phyloP scores from a whole-genome alignment of 2,797 vertebrate species.

The Semotilus atromaculatus region DNA sequence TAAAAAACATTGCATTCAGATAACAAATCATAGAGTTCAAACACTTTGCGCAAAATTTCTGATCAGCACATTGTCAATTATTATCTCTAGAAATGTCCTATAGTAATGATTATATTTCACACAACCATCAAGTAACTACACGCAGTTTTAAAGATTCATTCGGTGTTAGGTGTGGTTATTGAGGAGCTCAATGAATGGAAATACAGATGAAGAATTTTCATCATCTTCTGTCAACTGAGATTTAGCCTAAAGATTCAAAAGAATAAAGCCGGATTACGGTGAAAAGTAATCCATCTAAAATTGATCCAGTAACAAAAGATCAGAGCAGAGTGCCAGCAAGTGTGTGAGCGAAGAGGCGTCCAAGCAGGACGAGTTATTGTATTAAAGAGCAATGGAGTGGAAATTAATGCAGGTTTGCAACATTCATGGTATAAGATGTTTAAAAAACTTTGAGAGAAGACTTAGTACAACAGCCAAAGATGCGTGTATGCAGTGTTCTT shows the following conservation, averaged over 20 bases:
- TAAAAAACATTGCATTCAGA: background rate
- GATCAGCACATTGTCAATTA: background rate
- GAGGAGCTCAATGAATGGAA: slow-evolving; percentile 21
- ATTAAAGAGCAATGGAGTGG: background rate
- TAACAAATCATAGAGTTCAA: slow-evolving; percentile 4
- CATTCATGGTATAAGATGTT: background rate
- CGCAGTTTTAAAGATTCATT: slow-evolving; percentile 24
- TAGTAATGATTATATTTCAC: slow-evolving; percentile 37
- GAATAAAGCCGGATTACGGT: slow-evolving; percentile 51
- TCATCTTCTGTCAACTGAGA: slow-evolving; percentile 47
- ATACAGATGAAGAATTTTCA: slow-evolving; percentile 16
- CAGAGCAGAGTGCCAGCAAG: slow-evolving; percentile 7
- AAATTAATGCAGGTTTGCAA: background rate
- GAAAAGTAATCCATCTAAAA: slow-evolving; percentile 48
- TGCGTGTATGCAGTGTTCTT: background rate
- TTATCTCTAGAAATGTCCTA: slow-evolving; percentile 12
- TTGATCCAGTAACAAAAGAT: slow-evolving; percentile 47
- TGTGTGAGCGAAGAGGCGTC: slow-evolving; percentile 12
- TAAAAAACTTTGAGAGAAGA: background rate
- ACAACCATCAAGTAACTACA: slow-evolving; percentile 23
- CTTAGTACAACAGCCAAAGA: background rate
- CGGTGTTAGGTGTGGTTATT: slow-evolving; percentile 41
- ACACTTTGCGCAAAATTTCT: background rate
- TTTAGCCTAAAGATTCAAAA: slow-evolving; percentile 36
- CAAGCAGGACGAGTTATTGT: background rate